Evolutionary conservation across 2,113 vertebrate genomes (phyloP).

Genomic region (Prionailurus bengalensis): DNA sequence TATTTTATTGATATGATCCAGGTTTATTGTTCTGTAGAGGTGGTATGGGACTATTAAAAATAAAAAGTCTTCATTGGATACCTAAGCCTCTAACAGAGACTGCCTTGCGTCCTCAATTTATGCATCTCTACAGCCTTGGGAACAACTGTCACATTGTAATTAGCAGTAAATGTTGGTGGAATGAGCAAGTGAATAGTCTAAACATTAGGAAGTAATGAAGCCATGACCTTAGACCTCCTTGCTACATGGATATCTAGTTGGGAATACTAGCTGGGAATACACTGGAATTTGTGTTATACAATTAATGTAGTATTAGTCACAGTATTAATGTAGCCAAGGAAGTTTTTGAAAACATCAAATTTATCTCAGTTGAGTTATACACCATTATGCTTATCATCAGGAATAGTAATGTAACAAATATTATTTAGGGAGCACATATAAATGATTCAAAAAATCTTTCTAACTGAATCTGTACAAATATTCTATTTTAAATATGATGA

Average conservation of each 20-base stretch:
- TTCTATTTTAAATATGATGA: neutral
- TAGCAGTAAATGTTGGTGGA: neutral
- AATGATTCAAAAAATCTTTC: neutral
- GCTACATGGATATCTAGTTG: neutral
- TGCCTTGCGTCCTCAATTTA: neutral
- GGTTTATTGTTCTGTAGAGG: neutral
- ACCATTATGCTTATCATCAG: neutral
- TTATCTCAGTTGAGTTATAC: neutral
- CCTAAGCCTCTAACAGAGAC: neutral
- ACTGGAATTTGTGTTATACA: neutral
- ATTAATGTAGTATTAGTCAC: neutral
- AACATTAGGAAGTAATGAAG: neutral
- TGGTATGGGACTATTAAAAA: neutral
- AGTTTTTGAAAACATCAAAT: neutral
- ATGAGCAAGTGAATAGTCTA: neutral
- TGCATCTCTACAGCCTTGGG: neutral
- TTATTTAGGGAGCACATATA: neutral
- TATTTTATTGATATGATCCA: neutral
- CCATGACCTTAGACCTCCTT: neutral
- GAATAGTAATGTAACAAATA: neutral
- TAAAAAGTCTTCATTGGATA: neutral
- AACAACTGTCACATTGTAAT: neutral
- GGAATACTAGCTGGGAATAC: neutral
- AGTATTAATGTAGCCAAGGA: neutral
- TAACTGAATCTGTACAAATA: neutral